A percentile compares a stretch with the other conserved stretches of the same genome.
Evolutionary conservation across 2,888 invertebrate genomes (phyloP).

Genomic region (Criorhina ranunculi): DNA sequence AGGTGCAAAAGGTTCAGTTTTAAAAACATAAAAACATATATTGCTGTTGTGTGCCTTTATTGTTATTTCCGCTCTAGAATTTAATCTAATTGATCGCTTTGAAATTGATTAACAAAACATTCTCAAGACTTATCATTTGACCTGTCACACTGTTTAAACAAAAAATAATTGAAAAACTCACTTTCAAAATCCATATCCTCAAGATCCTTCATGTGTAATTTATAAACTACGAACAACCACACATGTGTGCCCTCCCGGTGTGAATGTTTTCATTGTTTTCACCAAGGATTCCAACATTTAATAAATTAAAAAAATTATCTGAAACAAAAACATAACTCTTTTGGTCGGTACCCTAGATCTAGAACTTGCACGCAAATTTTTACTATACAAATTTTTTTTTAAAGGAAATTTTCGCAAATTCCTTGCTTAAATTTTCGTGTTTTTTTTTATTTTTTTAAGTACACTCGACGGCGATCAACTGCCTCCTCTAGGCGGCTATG

Average conservation of each 20-base stretch:
- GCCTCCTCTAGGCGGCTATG: constrained; percentile 32
- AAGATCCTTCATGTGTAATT: constrained; percentile 36
- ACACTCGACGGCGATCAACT: constrained; percentile 58
- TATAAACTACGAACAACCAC: neutral
- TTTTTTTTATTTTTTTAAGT: constrained; percentile 47
- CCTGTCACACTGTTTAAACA: neutral
- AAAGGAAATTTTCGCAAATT: neutral
- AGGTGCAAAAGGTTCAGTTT: too few species aligned
- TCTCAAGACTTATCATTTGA: too few species aligned
- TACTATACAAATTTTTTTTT: constrained; percentile 2
- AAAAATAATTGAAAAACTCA: constrained; percentile 13
- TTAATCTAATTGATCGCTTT: too few species aligned
- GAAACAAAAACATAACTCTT: neutral
- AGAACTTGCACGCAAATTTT: neutral
- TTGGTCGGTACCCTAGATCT: neutral
- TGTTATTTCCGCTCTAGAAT: too few species aligned
- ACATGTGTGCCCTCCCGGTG: neutral
- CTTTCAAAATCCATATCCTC: constrained; percentile 32
- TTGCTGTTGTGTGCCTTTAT: too few species aligned
- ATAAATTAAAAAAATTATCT: neutral
- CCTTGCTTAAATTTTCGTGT: constrained; percentile 12
- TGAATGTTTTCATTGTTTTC: too few species aligned
- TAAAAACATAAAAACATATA: too few species aligned
- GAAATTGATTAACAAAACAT: too few species aligned
- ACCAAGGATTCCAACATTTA: constrained; percentile 8